Base-by-base conservation (phyloP, 2,113 vertebrate genomes). In the Collichthys lucidus region DNA sequence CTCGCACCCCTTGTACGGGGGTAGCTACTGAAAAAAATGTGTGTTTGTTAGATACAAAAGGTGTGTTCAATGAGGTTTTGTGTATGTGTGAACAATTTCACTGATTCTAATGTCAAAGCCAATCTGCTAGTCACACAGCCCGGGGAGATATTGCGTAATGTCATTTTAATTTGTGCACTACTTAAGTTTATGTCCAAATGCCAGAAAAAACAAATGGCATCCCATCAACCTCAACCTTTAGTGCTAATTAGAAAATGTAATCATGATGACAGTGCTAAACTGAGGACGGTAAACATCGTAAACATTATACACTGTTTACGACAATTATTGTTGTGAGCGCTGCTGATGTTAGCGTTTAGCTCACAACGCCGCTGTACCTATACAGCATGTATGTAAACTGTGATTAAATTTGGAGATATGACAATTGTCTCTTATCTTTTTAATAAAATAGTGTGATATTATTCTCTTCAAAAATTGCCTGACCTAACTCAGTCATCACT, bases 41-140 rank as follows among this genome's bases (percentile, higher is more conserved):
- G 31, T 55, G 24, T 49, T 35, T 75, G 24, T 35, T 47, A 62
- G 26, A n/a, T 80, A 12, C 19, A 26, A 22, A 22, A 17, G 59
- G 14, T 26, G 11, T 62, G 7, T 57, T 59, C 10, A 31, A 11
- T 42, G 16, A 31, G 42, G n/a, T 78, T 56, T 62, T 62, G 12
- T 50, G 49, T n/a, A 53, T 59, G 40, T 61, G 57, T 35, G 42
- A 56, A 22, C 35, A 57, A 52, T 46, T 50, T 14, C 14, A 46
- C 47, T 73, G 24, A 70, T 64, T 57, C 40, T 69, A 44, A 83
- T 65, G n/a, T 59, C 52, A 65, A 59, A 44, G 26, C 8, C 11
- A 61, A 59, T 73, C 31, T 24, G 29, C 17, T 6, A 47, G 10
- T 74, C 46, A 16, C 29, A 74, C 53, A 47, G 64, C 11, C 16